Base-by-base conservation (phyloP, 1,140 invertebrate genomes). In the Lasioglossum albipes region DNA sequence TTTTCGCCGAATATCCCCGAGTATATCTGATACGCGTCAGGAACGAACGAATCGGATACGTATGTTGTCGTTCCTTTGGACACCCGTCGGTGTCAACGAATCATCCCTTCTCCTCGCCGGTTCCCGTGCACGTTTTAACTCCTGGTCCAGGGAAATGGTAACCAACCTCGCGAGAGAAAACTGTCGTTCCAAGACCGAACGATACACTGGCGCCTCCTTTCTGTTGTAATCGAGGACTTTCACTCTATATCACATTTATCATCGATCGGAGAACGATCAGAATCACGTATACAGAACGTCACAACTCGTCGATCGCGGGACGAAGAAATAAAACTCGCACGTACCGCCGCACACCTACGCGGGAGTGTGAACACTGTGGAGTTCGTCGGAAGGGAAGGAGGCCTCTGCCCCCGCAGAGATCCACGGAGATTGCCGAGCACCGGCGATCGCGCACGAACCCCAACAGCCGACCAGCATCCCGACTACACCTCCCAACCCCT, bases 321-420 rank as follows among this genome's bases (percentile, higher is more conserved):
- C 77, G 61, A 79, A 57, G 49, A 66, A 66, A 59, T 45, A 79
- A 66, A 74, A 79, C 20, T 65, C 76, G 41, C 52, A 74, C 57
- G 57, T 68, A 57, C 86, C 72, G 57, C 66, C 85, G 86, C 85
- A 86, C 86, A 69, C 85, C 66, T 83, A 85, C 84, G 82, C 86
- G 86, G 83, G 79, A 87, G 84, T 86, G 82, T 86, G 86, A 86
- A 86, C 68, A 83, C 85, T 83, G 85, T 74, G 66, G 84, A 75
- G 72, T 79, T 72, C 71, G 64, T 80, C 79, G 75, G 68, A 72
- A 89, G 84, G 72, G 79, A 85, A 88, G 86, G 89, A 90, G 88
- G 86, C 86, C 89, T 88, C 83, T 90, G 89, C 90, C 90, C 90
- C 90, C 90, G 90, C 90, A 90, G 89, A 90, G 90, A 89, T 90